These are phyloP conservation scores for Phycodurus eques DNA, from an alignment of 2,113 vertebrate genomes.

Conservation along the genomic window DNA sequence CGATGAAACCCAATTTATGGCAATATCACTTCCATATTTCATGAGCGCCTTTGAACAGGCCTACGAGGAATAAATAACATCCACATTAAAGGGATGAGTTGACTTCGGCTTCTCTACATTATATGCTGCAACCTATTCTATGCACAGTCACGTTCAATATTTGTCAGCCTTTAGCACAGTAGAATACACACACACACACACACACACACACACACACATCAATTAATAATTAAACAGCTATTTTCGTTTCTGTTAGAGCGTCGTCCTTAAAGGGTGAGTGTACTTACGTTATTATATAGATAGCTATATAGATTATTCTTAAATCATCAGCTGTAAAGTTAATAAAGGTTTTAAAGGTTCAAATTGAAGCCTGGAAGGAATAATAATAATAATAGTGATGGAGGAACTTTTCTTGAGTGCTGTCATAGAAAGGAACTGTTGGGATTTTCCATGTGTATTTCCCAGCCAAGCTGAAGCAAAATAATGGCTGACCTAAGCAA, in stretches of 20 bases:
- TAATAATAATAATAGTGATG: background rate
- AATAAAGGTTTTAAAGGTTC: background rate
- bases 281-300: background rate
- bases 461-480: background rate
- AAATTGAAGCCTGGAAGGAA: background rate
- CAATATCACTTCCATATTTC: slow-evolving; percentile 5
- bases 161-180: background rate
- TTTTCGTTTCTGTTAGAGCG: no score
- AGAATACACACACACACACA: background rate
- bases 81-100: background rate
- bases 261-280: background rate
- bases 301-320: background rate
- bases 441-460: background rate
- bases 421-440: background rate
- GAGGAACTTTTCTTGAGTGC: background rate
- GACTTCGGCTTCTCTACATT: background rate
- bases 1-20: background rate
- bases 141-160: background rate
- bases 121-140: background rate
- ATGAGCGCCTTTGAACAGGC: slow-evolving; percentile 1
- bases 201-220: no score
- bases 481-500: background rate
- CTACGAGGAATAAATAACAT: background rate
- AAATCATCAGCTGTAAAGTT: no score
- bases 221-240: background rate